Conservation (phyloP, 2,888 invertebrate genomes). For the Pharmacophagus antenor region DNA sequence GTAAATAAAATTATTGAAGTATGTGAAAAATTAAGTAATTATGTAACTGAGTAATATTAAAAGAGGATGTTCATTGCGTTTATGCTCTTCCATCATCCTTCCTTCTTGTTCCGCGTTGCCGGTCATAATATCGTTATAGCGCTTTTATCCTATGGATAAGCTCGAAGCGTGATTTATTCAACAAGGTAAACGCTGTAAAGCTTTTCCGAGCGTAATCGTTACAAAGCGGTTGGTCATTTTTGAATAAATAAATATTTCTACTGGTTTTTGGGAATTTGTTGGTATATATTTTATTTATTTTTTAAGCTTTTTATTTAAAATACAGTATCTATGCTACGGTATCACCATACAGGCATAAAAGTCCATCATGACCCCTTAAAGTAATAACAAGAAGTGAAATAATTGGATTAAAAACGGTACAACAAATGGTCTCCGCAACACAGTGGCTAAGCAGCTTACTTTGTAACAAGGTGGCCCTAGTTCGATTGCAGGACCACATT, state of each 20-base stretch:
- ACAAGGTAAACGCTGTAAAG: slow-evolving; percentile 5
- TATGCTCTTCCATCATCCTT: background rate
- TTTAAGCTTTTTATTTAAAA: too few species aligned
- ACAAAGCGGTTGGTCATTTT: background rate
- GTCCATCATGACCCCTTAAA: too few species aligned
- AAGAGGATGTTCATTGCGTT: background rate
- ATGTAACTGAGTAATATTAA: slow-evolving; percentile 2
- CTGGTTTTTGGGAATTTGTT: background rate
- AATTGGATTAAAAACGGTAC: too few species aligned
- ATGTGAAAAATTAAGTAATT: background rate
- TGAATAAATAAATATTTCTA: background rate
- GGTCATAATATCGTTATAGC: background rate
- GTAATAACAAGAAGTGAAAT: too few species aligned
- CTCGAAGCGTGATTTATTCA: slow-evolving; percentile 9
- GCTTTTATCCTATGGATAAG: slow-evolving; percentile 5
- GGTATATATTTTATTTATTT: too few species aligned
- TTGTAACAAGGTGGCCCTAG: too few species aligned
- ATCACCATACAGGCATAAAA: too few species aligned
- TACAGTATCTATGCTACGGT: too few species aligned
- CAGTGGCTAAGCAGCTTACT: too few species aligned
- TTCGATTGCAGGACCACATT: too few species aligned
- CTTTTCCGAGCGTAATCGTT: background rate
- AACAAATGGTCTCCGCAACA: too few species aligned
- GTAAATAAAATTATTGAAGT: too few species aligned
- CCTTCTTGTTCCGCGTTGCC: background rate